A percentile compares a stretch with the other conserved stretches of the same genome.
phyloP scores from a whole-genome alignment of 2,113 vertebrate genomes.

The Callorhinus ursinus region DNA sequence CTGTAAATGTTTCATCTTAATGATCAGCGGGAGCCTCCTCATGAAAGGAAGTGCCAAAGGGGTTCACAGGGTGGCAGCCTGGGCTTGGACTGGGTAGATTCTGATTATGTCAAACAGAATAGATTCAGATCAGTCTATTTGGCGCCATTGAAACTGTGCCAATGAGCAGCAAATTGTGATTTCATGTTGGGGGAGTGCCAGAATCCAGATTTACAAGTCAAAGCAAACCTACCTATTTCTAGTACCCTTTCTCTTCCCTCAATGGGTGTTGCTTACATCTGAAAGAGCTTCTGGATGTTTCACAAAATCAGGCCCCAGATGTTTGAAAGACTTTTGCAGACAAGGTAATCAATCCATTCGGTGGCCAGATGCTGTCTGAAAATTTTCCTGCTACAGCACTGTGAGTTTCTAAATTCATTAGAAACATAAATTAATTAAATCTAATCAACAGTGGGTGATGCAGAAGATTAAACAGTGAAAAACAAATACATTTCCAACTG shows the following conservation, averaged over 20 bases:
- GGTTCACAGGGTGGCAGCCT: constrained; percentile 49
- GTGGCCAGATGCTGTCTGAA: constrained; percentile 72
- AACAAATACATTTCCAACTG: constrained; percentile 79
- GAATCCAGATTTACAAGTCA: background rate
- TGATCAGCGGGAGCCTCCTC: constrained; percentile 48
- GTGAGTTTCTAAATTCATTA: constrained; percentile 79
- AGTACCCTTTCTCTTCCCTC: background rate
- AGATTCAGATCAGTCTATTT: constrained; percentile 57
- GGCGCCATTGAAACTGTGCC: constrained; percentile 12
- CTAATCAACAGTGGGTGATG: constrained; percentile 72
- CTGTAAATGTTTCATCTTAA: constrained; percentile 68
- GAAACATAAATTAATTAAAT: constrained; percentile 81
- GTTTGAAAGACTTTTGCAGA: constrained; percentile 56
- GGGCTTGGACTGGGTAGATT: constrained; percentile 50
- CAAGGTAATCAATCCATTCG: constrained; percentile 69
- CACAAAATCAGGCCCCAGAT: constrained; percentile 42
- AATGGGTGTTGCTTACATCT: background rate
- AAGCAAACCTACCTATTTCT: background rate
- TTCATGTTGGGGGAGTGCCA: constrained; percentile 35
- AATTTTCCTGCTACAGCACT: constrained; percentile 60
- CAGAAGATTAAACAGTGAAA: constrained; percentile 81
- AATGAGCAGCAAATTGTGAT: constrained; percentile 42
- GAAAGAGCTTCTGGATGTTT: constrained; percentile 38
- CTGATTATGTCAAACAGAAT: constrained; percentile 67
- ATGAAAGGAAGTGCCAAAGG: constrained; percentile 49